Conservation (phyloP, 2,797 vertebrate species). For the Ciconia nigra region DNA sequence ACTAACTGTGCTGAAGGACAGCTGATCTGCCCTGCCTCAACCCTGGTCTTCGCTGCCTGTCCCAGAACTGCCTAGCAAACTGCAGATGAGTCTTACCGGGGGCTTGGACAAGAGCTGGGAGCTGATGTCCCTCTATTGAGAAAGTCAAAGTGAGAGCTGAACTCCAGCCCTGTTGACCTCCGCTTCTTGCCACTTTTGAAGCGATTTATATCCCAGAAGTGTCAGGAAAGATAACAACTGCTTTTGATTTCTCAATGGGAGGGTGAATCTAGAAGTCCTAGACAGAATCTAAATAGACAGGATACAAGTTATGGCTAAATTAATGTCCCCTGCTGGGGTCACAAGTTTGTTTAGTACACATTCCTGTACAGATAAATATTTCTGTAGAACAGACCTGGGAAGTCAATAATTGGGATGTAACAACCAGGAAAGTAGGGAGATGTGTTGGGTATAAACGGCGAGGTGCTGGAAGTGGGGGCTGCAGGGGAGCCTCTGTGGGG, state of each 20-base stretch:
- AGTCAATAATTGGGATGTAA: neutral
- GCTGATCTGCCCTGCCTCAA: neutral
- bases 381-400: neutral
- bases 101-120: neutral
- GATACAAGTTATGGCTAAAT: neutral
- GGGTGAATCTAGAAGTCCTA: neutral
- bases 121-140: neutral
- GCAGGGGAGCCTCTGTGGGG: neutral
- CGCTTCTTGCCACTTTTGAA: neutral
- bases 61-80: neutral
- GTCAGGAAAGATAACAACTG: neutral
- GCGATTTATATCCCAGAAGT: neutral
- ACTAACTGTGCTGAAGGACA: neutral
- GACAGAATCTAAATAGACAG: neutral
- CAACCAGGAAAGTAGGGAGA: neutral
- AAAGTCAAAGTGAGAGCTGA: neutral
- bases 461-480: neutral
- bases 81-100: accelerated
- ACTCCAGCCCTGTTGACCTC: neutral
- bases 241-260: neutral
- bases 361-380: neutral
- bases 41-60: accelerated
- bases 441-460: accelerated
- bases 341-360: neutral
- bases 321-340: neutral